Conservation (phyloP, 1,140 invertebrate species). For the Drosophila busckii region DNA sequence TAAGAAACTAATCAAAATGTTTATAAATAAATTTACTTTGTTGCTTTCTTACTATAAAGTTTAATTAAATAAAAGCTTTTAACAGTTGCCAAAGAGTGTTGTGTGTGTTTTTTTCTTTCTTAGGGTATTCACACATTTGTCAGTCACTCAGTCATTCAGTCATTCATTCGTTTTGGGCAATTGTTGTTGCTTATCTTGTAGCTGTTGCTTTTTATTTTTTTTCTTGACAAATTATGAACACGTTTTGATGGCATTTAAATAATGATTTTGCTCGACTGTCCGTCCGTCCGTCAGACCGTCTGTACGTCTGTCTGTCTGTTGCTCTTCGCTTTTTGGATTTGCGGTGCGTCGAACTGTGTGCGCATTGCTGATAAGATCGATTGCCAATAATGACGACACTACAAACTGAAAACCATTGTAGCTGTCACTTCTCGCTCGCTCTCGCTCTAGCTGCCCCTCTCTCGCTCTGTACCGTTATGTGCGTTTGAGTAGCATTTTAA, state of each 20-base stretch:
- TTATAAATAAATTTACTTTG: no score
- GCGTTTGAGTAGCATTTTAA: background rate
- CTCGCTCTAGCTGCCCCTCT: background rate
- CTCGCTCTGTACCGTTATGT: background rate
- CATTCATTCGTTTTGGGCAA: conserved; percentile 2
- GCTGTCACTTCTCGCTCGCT: conserved; percentile 3
- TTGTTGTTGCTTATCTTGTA: conserved; percentile 1
- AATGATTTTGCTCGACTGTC: conserved; percentile 15
- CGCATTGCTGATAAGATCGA: conserved; percentile 28
- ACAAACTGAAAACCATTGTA: background rate
- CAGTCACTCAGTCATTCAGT: background rate
- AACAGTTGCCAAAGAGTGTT: no score
- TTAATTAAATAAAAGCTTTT: no score
- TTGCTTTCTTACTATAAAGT: no score
- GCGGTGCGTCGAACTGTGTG: conserved; percentile 24
- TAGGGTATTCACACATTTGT: conserved; percentile 5
- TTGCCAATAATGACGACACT: conserved; percentile 15
- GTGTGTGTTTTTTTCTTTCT: no score
- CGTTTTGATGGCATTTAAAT: conserved; percentile 39
- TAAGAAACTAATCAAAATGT: no score
- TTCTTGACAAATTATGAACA: conserved; percentile 54
- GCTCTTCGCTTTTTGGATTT: conserved; percentile 20
- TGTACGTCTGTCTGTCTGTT: no score
- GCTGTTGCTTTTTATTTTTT: conserved; percentile 7
- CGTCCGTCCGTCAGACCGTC: no score